These are phyloP conservation scores for Vulpes vulpes DNA, from an alignment of 2,113 vertebrate species.

Conservation along the genomic window DNA sequence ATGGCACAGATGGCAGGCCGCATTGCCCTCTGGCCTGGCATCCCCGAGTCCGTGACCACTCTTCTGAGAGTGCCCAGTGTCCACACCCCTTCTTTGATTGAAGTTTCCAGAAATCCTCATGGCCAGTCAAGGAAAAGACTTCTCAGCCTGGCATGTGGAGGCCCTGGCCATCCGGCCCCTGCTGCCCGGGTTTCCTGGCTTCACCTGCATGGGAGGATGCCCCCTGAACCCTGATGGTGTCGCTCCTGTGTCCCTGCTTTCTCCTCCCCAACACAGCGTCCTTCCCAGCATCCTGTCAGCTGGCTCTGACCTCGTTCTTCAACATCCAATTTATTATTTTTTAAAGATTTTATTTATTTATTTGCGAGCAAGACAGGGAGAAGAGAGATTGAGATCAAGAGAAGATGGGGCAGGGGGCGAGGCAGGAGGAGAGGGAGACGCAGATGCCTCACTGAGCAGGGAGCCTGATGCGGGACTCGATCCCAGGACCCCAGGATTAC, in stretches of 20 bases:
- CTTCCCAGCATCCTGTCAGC: fast-evolving
- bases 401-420: no score
- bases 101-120: neutral
- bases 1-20: neutral
- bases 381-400: no score
- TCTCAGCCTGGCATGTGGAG: neutral
- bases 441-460: no score
- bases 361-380: no score
- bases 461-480: no score
- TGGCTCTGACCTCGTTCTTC: neutral
- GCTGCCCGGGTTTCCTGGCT: fast-evolving
- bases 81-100: neutral
- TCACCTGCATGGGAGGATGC: fast-evolving
- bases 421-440: no score
- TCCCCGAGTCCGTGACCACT: fast-evolving
- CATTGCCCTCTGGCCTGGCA: no score
- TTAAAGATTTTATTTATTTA: no score
- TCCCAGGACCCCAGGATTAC: no score
- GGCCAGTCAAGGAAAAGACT: neutral
- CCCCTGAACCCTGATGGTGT: neutral
- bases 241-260: fast-evolving
- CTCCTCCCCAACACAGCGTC: fast-evolving
- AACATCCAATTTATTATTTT: neutral
- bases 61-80: neutral
- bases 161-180: fast-evolving